Evolutionary conservation across 1,140 invertebrate genomes (phyloP), one percentile per base, ranked within the genome.

Genomic region (Periplaneta americana): DNA sequence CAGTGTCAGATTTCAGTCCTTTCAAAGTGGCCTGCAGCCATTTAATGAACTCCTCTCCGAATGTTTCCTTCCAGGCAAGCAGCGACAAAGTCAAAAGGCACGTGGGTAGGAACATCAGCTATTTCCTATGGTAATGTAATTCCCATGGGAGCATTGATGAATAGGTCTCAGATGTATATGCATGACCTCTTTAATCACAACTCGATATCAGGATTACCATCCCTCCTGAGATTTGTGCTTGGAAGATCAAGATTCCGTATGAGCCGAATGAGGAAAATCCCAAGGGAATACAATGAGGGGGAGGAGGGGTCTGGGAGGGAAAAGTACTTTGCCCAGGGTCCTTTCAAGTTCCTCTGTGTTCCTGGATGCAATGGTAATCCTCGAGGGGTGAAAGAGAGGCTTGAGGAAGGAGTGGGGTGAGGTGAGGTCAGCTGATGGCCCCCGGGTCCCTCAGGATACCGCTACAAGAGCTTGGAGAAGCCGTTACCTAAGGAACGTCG

Each of bases 341-440:
- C 81, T 78, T 81, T 57, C 75, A 81, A 81, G 81, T 81, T 74
- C 31, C 79, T 80, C 48, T 36, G 76, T 78, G 76, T 78, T 78
- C 76, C 36, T 78, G 18, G 22, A 66, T 66, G 22, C 48, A 66
- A 66, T 66, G 48, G 48, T 66, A 66, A 66, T 66, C 48, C 48
- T 66, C 48, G 48, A 66, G 48, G 48, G 48, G 48, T 66, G 48
- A 66, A 66, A 66, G 22, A 36, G 76, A 10, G 17, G 76, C 34
- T 5, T 34, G 0, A 31, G 79, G 2, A 10, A 31, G 31, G 36
- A 34, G 81, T 33, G 28, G 10, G 33, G 80, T 33, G 13, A 18
- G 35, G 37, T 28, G 34, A 28, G 79, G 79, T 80, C 79, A 80
- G 79, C 36, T 66, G 79, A 80, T 31, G 35, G 39, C 48, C 32